Conservation (phyloP, 2,113 vertebrate genomes). For the Apodemus speciosus region DNA sequence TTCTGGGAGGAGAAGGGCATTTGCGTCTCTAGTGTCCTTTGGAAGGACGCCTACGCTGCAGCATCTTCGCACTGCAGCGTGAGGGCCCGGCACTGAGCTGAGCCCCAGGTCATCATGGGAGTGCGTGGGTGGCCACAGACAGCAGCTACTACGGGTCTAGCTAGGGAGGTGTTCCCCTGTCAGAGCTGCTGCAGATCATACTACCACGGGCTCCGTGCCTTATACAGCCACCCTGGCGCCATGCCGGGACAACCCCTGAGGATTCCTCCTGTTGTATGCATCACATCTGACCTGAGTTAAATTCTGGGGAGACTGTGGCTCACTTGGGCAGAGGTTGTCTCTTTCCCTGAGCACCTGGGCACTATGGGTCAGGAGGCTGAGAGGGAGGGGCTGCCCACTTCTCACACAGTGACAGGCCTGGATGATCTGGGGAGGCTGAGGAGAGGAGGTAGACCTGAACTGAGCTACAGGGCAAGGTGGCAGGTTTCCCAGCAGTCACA, state of each 20-base stretch:
- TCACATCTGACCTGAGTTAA: neutral
- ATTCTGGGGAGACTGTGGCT: neutral
- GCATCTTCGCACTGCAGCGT: neutral
- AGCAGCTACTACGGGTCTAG: neutral
- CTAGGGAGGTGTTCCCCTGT: neutral
- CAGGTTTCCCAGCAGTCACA: neutral
- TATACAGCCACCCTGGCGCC: neutral
- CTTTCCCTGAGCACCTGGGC: neutral
- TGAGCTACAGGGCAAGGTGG: neutral
- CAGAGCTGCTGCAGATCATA: neutral
- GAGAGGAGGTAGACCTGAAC: neutral
- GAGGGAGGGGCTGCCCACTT: neutral
- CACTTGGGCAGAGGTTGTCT: too few species aligned
- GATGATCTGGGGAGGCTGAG: neutral
- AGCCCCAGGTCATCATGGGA: neutral
- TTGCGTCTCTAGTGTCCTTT: neutral
- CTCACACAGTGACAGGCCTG: neutral
- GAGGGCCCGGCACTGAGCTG: neutral
- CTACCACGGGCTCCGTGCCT: accelerated
- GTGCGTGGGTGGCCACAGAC: neutral
- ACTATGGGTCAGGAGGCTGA: too few species aligned
- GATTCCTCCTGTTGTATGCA: too few species aligned
- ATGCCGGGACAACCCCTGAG: accelerated
- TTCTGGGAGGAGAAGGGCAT: neutral
- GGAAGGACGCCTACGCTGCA: neutral